These are phyloP conservation scores for Lissonota sp. DNA, from an alignment of 2,888 invertebrate species.

Conservation along the genomic window DNA sequence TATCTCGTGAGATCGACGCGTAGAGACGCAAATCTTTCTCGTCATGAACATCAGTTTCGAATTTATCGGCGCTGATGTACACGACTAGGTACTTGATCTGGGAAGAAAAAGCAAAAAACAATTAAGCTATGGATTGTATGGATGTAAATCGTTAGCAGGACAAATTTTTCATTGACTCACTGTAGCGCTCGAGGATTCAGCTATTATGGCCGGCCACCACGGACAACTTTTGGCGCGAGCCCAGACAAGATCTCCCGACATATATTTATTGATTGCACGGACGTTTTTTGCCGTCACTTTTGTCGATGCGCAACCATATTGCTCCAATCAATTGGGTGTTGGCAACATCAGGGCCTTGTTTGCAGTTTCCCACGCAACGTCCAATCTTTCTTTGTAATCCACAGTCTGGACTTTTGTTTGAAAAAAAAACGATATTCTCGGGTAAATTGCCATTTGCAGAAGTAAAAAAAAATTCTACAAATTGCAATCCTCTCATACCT, in stretches of 20 bases:
- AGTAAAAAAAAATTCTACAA: not conserved
- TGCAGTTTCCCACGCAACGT: not conserved
- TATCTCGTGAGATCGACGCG: not conserved
- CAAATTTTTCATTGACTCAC: too few relatives aligned
- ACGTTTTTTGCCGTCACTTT: not conserved
- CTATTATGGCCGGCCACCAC: slow-evolving; percentile 91
- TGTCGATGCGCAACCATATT: not conserved
- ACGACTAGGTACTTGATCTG: slow-evolving; percentile 84
- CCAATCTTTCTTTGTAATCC: not conserved
- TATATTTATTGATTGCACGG: too few relatives aligned
- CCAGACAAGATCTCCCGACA: slow-evolving; percentile 90
- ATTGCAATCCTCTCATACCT: slow-evolving; percentile 7
- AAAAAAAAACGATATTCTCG: not conserved
- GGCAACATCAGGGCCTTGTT: not conserved
- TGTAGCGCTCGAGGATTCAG: too few relatives aligned
- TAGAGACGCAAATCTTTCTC: slow-evolving; percentile 83
- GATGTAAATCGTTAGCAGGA: too few relatives aligned
- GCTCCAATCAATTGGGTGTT: not conserved
- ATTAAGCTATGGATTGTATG: too few relatives aligned
- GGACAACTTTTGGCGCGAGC: slow-evolving; percentile 87
- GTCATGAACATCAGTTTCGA: slow-evolving; percentile 84
- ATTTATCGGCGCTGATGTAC: slow-evolving; percentile 83
- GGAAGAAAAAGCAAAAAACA: too few relatives aligned
- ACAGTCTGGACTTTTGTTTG: not conserved
- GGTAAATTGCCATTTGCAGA: not conserved